A percentile compares a stretch with the other conserved stretches of the same genome.
These are phyloP conservation scores for Allophyes oxyacanthae DNA, from an alignment of 2,888 invertebrate genomes.

Conservation along the genomic window DNA sequence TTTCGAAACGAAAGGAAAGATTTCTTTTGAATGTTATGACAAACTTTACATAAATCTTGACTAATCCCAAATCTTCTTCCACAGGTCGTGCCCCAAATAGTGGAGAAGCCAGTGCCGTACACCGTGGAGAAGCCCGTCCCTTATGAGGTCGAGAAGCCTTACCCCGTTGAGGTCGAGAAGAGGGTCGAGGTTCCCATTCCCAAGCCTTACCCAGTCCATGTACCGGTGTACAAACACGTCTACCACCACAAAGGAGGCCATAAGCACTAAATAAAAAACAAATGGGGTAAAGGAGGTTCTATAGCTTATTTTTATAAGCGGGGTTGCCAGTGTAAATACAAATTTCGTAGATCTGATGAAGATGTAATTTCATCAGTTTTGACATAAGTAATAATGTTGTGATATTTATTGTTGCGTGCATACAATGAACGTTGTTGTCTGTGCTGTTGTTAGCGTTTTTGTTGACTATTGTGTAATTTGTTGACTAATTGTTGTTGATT, in stretches of 20 bases:
- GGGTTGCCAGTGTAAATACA: constrained; percentile 78
- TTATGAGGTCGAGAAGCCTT: constrained; percentile 92
- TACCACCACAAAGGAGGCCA: constrained; percentile 90
- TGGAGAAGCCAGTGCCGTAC: constrained; percentile 93
- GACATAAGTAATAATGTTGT: constrained; percentile 77
- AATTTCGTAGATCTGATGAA: constrained; percentile 77
- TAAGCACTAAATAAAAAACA: constrained; percentile 78
- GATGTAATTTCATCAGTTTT: constrained; percentile 74
- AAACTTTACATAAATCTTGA: not conserved
- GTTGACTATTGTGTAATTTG: constrained; percentile 88
- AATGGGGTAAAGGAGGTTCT: constrained; percentile 33
- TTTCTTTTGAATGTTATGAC: no score
- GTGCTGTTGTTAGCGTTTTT: constrained; percentile 82
- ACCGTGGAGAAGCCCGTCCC: constrained; percentile 93
- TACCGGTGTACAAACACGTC: constrained; percentile 93
- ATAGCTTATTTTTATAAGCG: constrained; percentile 58
- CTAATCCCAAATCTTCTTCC: constrained; percentile 12
- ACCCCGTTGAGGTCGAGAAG: constrained; percentile 93
- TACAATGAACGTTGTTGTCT: constrained; percentile 72
- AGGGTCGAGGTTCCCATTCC: constrained; percentile 92
- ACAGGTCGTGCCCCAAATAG: constrained; percentile 91
- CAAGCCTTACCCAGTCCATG: constrained; percentile 93
- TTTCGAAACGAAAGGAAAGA: no score
- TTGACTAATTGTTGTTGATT: constrained; percentile 85
- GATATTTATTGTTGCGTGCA: constrained; percentile 88